Base-by-base conservation (phyloP, 2,888 invertebrate genomes). In the Habroteleia sp. region DNA sequence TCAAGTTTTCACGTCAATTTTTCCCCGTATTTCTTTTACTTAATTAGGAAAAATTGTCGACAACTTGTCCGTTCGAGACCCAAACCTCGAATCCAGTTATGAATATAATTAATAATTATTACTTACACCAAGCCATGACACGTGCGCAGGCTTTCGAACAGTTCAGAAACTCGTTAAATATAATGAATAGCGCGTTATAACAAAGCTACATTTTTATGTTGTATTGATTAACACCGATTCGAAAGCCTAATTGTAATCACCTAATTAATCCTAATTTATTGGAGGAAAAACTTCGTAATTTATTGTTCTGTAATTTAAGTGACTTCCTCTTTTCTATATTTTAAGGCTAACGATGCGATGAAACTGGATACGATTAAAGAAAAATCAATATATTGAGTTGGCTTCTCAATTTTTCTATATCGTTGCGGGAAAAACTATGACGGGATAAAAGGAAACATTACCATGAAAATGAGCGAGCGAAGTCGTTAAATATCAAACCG, bases 351-450 rank as follows among this genome's bases (percentile, higher is more conserved):
- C 54, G 54, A 54, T 16, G 54, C 37, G 29, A 44, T 27, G 46
- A 54, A 54, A 65, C 27, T 65, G 65, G 20, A 37, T 65, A 54
- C 11, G 35, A 65, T 65, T 65, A 54, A 42, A 17, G 27, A 11
- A 8, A 33, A 54, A 54, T 65, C 41, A 33, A 62, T 48, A 52
- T 14, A 25, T 42, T 33, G 63, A 41, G 10, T 50, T 31, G 14
- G 23, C 37, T 29, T 62, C 48, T 17, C 29, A 39, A 29, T 48
- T 48, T 62, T 42, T 44, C 14, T 14, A 5, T 33, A 5, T 7
- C 42, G 42, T 41, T 13, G 41, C 4, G 8, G 8, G 16, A 29
- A 29, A 23, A 39, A 25, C 8, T 23, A 5, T 29, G 8, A 29
- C 29, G 14, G 35, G 35, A 33, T 48, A 33, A 33, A 31, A 17